phyloP scores from a whole-genome alignment of 2,797 vertebrate genomes.

The Phalanger gymnotis region DNA sequence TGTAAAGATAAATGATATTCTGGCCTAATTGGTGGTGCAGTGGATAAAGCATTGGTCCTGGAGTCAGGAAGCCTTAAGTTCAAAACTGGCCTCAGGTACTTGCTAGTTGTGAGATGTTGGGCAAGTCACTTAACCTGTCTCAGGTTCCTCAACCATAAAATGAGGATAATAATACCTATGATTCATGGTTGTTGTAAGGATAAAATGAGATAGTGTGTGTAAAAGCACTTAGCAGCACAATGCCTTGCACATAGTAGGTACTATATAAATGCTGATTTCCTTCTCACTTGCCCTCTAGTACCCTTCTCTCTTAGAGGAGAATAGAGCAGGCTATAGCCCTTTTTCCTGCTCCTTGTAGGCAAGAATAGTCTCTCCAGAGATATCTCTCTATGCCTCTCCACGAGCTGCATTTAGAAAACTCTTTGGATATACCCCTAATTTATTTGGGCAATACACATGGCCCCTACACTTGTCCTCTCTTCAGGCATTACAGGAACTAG shows the following conservation, averaged over 20 bases:
- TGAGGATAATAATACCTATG: neutral
- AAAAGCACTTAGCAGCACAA: neutral
- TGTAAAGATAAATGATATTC: neutral
- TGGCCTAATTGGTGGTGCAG: neutral
- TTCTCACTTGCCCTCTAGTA: neutral
- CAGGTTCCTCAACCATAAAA: too few relatives aligned
- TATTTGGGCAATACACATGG: neutral
- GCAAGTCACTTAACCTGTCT: neutral
- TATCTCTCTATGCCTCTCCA: neutral
- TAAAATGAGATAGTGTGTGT: neutral
- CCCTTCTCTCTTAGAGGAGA: neutral
- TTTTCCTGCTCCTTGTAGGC: neutral
- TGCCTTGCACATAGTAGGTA: neutral
- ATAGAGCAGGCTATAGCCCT: neutral
- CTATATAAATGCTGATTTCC: neutral
- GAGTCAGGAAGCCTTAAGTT: neutral
- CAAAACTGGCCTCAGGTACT: neutral
- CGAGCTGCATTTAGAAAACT: neutral
- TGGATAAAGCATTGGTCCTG: neutral
- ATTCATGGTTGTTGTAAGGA: neutral
- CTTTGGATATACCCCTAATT: neutral
- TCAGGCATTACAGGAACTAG: neutral
- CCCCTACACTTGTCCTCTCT: neutral
- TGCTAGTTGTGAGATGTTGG: neutral
- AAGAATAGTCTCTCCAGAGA: neutral